These are phyloP conservation scores for Philereme vetulata DNA, from an alignment of 2,888 invertebrate species.

Conservation along the genomic window DNA sequence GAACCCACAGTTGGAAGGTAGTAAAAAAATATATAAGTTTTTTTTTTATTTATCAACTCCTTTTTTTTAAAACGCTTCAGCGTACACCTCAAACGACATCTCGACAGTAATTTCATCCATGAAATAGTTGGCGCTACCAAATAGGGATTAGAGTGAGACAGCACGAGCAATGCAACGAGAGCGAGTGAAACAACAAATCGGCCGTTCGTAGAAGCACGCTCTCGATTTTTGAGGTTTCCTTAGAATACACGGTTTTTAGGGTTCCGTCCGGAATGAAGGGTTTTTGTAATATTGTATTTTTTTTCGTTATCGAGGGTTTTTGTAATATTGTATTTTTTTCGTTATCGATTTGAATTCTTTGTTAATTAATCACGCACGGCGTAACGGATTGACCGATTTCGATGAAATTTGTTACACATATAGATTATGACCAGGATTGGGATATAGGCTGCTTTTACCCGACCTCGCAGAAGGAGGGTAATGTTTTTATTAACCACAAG, in stretches of 20 bases:
- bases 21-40: too few species aligned
- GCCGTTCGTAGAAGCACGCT: slow-evolving; percentile 48
- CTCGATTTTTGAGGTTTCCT: slow-evolving; percentile 72
- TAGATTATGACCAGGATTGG: too few species aligned
- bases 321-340: too few species aligned
- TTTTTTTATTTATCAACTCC: too few species aligned
- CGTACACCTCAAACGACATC: slow-evolving; percentile 42
- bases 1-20: too few species aligned
- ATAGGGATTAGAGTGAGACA: slow-evolving; percentile 79
- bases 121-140: slow-evolving; percentile 84
- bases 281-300: not conserved
- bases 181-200: slow-evolving; percentile 51
- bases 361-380: too few species aligned
- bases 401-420: too few species aligned
- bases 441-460: too few species aligned
- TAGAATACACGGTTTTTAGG: slow-evolving; percentile 49
- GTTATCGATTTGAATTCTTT: too few species aligned
- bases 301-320: slow-evolving; percentile 1
- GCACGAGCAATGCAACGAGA: slow-evolving; percentile 38
- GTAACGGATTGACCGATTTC: too few species aligned
- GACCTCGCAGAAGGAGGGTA: too few species aligned
- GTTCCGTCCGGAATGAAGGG: slow-evolving; percentile 24
- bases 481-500: too few species aligned
- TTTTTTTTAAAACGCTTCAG: slow-evolving; percentile 37
- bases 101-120: slow-evolving; percentile 81